A percentile compares a stretch with the other conserved stretches of the same genome.
phyloP scores from a whole-genome alignment of 2,888 invertebrate species.

The Cremastinae sp. region DNA sequence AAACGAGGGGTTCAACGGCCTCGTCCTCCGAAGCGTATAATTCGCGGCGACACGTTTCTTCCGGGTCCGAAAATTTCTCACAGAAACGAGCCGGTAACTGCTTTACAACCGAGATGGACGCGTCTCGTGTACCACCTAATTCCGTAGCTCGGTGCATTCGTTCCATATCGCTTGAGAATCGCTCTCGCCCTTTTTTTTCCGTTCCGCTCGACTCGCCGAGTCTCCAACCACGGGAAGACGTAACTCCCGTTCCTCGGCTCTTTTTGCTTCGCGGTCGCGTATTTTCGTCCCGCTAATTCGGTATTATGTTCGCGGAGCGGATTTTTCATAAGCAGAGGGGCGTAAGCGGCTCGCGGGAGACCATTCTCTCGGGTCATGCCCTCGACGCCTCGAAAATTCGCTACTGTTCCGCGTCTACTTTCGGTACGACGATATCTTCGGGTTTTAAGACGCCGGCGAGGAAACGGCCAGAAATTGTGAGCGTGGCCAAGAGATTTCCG shows the following conservation, averaged over 20 bases:
- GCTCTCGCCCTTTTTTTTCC: background rate
- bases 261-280: conserved; percentile 29
- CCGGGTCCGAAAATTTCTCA: conserved; percentile 59
- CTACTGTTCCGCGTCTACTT: conserved; percentile 1
- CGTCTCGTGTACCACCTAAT: conserved; percentile 39
- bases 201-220: background rate
- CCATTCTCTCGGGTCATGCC: conserved; percentile 37
- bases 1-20: conserved; percentile 73
- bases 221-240: too few species aligned
- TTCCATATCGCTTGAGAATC: background rate
- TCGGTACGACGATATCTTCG: conserved; percentile 46
- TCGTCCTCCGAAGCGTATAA: conserved; percentile 62
- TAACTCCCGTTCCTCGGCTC: too few species aligned
- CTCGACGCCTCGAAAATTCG: conserved; percentile 32
- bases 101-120: conserved; percentile 31
- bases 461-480: background rate
- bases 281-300: conserved; percentile 54
- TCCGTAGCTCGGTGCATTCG: conserved; percentile 44
- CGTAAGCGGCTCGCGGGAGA: background rate
- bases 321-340: conserved; percentile 6
- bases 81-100: conserved; percentile 1
- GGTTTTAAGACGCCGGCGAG: conserved; percentile 41
- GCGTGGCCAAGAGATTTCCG: conserved; percentile 33
- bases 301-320: conserved; percentile 59
- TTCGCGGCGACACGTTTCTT: conserved; percentile 64